Evolutionary conservation across 2,888 invertebrate genomes (phyloP).

Genomic region (Fragum whitleyi): DNA sequence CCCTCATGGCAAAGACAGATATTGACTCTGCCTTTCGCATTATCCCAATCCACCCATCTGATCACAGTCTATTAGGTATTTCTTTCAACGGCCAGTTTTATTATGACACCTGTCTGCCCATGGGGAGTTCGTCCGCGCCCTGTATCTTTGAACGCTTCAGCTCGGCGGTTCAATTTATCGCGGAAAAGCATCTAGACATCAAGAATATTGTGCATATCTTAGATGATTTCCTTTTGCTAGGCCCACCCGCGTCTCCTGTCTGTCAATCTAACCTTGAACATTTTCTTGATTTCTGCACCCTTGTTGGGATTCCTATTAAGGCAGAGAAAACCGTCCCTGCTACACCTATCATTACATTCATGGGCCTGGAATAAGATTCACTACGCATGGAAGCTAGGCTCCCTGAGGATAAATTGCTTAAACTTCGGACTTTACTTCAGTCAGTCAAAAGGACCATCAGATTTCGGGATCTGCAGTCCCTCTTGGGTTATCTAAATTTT

Average conservation of each 20-base stretch:
- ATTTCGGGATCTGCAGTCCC: slow-evolving; percentile 8
- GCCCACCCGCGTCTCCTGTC: background rate
- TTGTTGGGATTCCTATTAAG: slow-evolving; percentile 45
- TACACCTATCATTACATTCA: slow-evolving; percentile 25
- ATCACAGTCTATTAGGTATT: slow-evolving; percentile 55
- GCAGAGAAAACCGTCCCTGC: slow-evolving; percentile 38
- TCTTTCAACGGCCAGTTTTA: slow-evolving; percentile 36
- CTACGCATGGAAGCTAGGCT: slow-evolving; percentile 33
- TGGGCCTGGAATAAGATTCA: slow-evolving; percentile 45
- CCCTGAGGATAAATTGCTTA: slow-evolving; percentile 28
- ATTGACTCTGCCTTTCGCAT: slow-evolving; percentile 55
- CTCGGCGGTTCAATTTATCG: slow-evolving; percentile 27
- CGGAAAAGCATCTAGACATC: background rate
- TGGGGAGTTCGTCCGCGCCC: slow-evolving; percentile 56
- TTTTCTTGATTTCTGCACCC: slow-evolving; percentile 21
- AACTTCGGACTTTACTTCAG: background rate
- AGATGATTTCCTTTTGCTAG: background rate
- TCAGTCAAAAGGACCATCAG: slow-evolving; percentile 4
- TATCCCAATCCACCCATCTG: slow-evolving; percentile 49
- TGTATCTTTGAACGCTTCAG: slow-evolving; percentile 60
- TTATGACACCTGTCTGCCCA: slow-evolving; percentile 50
- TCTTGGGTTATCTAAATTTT: slow-evolving; percentile 33
- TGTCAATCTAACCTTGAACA: background rate
- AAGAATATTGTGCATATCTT: background rate
- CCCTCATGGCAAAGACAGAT: slow-evolving; percentile 48